phyloP scores from a whole-genome alignment of 35 echinoderm and acorn worm genomes.

The Apostichopus californicus region DNA sequence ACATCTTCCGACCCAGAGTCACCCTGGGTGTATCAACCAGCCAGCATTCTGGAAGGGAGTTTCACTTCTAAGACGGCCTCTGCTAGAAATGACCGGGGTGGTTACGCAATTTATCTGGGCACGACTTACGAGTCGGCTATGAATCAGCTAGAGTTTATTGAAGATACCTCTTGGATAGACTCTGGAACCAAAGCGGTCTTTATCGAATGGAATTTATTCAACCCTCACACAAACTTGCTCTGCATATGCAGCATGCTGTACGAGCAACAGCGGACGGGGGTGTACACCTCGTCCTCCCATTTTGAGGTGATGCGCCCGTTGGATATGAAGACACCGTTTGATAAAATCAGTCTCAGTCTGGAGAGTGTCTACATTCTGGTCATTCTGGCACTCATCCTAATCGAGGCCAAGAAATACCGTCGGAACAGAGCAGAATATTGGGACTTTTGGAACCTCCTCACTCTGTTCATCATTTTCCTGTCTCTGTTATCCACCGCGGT shows the following conservation, averaged over 20 bases:
- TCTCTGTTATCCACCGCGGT: constrained; percentile 58
- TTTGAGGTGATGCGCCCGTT: constrained; percentile 66
- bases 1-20: background rate
- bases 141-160: background rate
- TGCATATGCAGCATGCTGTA: constrained; percentile 71
- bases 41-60: constrained; percentile 49
- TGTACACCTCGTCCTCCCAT: constrained; percentile 14
- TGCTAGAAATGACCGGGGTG: constrained; percentile 54
- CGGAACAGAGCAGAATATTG: constrained; percentile 55
- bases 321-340: constrained; percentile 34
- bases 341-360: constrained; percentile 69
- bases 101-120: constrained; percentile 66
- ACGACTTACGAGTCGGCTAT: background rate
- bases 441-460: constrained; percentile 78
- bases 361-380: constrained; percentile 77
- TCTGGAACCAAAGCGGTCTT: constrained; percentile 69
- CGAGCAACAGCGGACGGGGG: constrained; percentile 58
- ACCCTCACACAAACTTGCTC: constrained; percentile 77
- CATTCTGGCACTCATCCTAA: constrained; percentile 68
- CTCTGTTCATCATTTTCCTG: constrained; percentile 54
- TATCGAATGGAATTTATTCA: constrained; percentile 90
- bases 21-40: constrained; percentile 69
- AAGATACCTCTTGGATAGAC: constrained; percentile 69
- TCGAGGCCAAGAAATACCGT: constrained; percentile 63
- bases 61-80: constrained; percentile 31